Base-by-base conservation (phyloP, 1,140 invertebrate genomes). In the Drosophila truncata region DNA sequence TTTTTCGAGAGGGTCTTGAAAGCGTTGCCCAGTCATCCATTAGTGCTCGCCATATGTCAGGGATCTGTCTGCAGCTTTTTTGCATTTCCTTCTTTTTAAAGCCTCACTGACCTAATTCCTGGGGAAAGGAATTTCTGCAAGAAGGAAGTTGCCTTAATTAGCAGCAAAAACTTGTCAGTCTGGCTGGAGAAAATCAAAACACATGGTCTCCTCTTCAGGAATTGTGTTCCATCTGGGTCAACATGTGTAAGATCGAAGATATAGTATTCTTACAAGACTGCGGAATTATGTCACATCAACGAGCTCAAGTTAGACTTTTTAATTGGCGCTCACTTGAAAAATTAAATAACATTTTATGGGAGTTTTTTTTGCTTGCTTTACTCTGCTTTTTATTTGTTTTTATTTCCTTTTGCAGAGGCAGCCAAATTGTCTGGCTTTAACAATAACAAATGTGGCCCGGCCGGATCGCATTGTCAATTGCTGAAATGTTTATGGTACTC, bases 291-390 rank as follows among this genome's bases (percentile, higher is more conserved):
- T 66, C 62, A 66, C 66, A 42, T 44, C 39, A 33, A 66, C 20
- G 46, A 54, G 44, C 44, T 14, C 6, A 5, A 31, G 62, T 35
- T 66, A 35, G 23, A 39, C 50, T 72, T 72, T 69, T 67, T 80
- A 74, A 80, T 73, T 75, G 78, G 58, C 44, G 18, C n/a, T 39
- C 76, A 84, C 82, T 83, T 80, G 64, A 84, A 41, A 59, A 33
- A 37, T 58, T 63, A 62, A 66, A 47, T 66, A 61, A 57, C 62
- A 25, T 50, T 69, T 64, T 65, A 65, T 49, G 44, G 20, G 59
- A n/a, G 27, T 33, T 67, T 60, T 39, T 58, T 64, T 49, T 61
- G 59, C 44, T 52, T 29, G 47, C 13, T 25, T 39, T 23, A 25
- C 33, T 11, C 33, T 10, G 33, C 52, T n/a, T 33, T 64, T 42